A percentile compares a stretch with the other conserved stretches of the same genome.
phyloP scores from a whole-genome alignment of 2,797 vertebrate genomes.

The Cirrhinus molitorella region DNA sequence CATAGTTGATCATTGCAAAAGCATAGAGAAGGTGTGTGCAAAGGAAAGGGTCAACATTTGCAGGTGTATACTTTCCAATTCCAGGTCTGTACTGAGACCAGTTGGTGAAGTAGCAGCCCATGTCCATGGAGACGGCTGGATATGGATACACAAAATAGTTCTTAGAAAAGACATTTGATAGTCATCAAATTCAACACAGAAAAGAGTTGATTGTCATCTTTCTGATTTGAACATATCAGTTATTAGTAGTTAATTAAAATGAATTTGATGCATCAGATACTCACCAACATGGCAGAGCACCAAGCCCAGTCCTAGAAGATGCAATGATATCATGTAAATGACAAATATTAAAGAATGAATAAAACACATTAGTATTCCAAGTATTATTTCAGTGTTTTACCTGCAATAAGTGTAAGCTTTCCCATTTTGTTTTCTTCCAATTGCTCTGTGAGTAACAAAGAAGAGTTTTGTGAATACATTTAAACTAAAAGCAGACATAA shows the following conservation, averaged over 20 bases:
- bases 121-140: constrained; percentile 74
- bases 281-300: constrained; percentile 62
- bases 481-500: background rate
- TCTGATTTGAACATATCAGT: background rate
- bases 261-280: background rate
- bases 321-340: background rate
- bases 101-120: constrained; percentile 67
- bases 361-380: background rate
- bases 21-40: too few relatives aligned
- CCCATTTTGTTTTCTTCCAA: constrained; percentile 61
- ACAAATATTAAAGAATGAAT: background rate
- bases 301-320: constrained; percentile 71
- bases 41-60: too few relatives aligned
- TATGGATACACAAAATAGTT: background rate
- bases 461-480: background rate
- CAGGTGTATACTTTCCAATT: constrained; percentile 40
- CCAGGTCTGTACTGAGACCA: constrained; percentile 67
- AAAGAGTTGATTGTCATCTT: background rate
- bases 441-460: constrained; percentile 25
- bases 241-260: background rate
- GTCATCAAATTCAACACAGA: too few relatives aligned
- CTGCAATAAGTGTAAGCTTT: constrained; percentile 70
- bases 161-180: background rate
- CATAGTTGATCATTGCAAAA: too few relatives aligned
- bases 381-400: constrained; percentile 52